Base-by-base conservation (phyloP, 1,140 invertebrate genomes). In the Stenopsyche tienmushanensis region DNA sequence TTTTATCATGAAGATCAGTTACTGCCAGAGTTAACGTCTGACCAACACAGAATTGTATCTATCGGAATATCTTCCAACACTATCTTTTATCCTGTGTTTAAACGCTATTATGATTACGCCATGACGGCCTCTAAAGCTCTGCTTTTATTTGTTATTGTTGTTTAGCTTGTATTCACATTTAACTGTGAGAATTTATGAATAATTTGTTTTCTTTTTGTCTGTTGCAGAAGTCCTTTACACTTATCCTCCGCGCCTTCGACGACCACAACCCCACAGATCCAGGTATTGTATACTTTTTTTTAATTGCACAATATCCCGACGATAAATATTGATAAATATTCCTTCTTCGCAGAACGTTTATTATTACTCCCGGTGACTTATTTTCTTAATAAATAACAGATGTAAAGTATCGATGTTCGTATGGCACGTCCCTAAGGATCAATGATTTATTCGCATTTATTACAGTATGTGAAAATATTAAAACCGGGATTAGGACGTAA, bases 171-270 rank as follows among this genome's bases (percentile, higher is more conserved):
- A 8, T 39, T 39, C 29, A 44, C 18, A 13, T n/a, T n/a, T n/a
- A 44, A 44, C n/a, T 17, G 13, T 34, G 20, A 34, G 3, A 34
- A 54, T n/a, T 29, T 17, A 54, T 18, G 18, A 49, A 3, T 60
- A 66, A 55, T 26, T 63, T 8, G 50, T 17, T 18, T 1, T 53
- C 47, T 59, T 17, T 41, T 66, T 72, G 57, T 71, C 26, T 73
- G 17, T 75, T 70, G 5, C 89, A 96, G 93, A 90, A 92, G 77
- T 92, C 92, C 67, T 94, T 95, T 81, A 93, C 92, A 71, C 83
- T 96, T 73, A 94, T 96, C 69, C 84, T 95, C 69, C 92, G 94
- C 83, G 93, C 92, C 64, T 86, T 91, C 82, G 91, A 94, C 80
- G 86, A 90, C 80, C 85, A 82, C 78, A 88, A 88, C 75, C 85